Base-by-base conservation (phyloP, 2,113 vertebrate species). In the Formicarius rufipectus region DNA sequence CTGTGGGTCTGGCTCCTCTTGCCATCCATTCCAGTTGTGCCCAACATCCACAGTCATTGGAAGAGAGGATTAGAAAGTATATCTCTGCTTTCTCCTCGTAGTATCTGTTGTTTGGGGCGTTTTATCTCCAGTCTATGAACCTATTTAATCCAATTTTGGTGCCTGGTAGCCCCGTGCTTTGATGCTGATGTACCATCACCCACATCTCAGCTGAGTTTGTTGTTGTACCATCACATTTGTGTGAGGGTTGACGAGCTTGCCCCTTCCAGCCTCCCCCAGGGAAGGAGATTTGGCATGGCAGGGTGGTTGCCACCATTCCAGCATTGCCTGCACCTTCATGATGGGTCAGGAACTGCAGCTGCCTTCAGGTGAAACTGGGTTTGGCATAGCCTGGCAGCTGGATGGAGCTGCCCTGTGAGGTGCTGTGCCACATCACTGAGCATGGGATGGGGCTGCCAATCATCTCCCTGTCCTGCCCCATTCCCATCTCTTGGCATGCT, bases 371-470 rank as follows among this genome's bases (percentile, higher is more conserved):
- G 53, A 28, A 14, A 6, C 23, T 64, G 23, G 31, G 45, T 33
- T 67, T 67, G 56, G 59, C 18, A 6, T 21, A 25, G n/a, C 27
- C 37, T 69, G 78, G 35, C 17, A 59, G 5, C 18, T 55, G 60
- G 18, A 85, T 18, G 39, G 30, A 53, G 47, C 66, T 58, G 30
- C 39, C 73, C 22, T 18, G 18, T 12, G 42, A 24, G 47, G 7
- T 16, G 40, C n/a, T 80, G 13, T 72, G 47, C 37, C 22, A 6
- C 0, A 1, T 12, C 2, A 4, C 37, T 24, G 44, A 6, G 28
- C 20, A 30, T 12, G 47, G 30, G 75, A 59, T 53, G 25, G 6
- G 62, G 42, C 71, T 25, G 2, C 9, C 25, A 12, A 35, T 9
- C 16, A 28, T 28, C 33, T 77, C 49, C 47, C 45, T 15, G 16